These are phyloP conservation scores for Drosophila flavopinicola DNA, from an alignment of 2,888 invertebrate species.

Conservation along the genomic window DNA sequence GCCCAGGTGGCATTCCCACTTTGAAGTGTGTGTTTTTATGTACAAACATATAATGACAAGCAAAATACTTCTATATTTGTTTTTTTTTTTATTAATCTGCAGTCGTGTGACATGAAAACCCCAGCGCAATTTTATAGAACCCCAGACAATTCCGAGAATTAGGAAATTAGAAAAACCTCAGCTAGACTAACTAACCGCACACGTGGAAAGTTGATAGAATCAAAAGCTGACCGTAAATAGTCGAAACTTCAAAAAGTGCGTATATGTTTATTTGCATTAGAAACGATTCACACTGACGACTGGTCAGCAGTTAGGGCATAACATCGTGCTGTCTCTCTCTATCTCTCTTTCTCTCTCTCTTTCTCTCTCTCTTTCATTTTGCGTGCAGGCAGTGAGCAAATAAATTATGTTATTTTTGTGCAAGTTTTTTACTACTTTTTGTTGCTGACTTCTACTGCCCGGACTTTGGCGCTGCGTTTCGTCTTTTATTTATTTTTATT, in stretches of 20 bases:
- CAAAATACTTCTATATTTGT: neutral
- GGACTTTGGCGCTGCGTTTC: conserved; percentile 77
- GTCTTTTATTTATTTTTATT: conserved; percentile 19
- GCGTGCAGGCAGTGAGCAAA: conserved; percentile 66
- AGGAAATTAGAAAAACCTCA: conserved; percentile 6
- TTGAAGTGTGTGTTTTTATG: neutral
- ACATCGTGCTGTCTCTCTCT: neutral
- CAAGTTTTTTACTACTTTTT: conserved; percentile 67
- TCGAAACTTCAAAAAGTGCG: conserved; percentile 57
- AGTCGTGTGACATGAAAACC: neutral
- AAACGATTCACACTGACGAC: conserved; percentile 56
- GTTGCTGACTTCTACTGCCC: conserved; percentile 28
- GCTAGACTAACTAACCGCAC: conserved; percentile 16
- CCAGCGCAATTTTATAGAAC: too few species aligned
- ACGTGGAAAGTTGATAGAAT: conserved; percentile 29
- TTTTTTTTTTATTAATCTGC: conserved; percentile 22
- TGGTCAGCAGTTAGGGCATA: conserved; percentile 29
- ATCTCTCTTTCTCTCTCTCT: neutral
- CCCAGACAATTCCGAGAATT: conserved; percentile 8
- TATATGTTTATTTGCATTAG: conserved; percentile 77
- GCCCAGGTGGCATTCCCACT: neutral
- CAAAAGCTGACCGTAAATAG: conserved; percentile 54
- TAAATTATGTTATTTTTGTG: conserved; percentile 80
- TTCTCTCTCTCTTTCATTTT: conserved; percentile 7
- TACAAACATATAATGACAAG: neutral